Base-by-base conservation (phyloP, 1,140 invertebrate species). In the Zaprionus davidi region DNA sequence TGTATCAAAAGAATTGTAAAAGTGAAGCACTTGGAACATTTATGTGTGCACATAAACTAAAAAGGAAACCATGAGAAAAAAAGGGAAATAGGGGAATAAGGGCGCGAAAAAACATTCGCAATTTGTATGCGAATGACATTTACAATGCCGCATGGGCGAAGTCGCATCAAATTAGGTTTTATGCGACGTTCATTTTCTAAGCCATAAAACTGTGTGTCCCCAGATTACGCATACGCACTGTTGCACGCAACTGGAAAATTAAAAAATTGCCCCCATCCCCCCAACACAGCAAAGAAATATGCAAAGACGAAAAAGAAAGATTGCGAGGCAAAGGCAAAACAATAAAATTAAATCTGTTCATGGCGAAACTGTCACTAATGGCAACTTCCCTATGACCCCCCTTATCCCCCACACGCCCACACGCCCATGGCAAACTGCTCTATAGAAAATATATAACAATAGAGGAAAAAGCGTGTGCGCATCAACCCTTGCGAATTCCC, bases 311-410 rank as follows among this genome's bases (percentile, higher is more conserved):
- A 51, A 71, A 76, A 78, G 64, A 88, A 59, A 82, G 79, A 78
- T 76, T 78, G 84, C 70, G 56, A 79, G 20, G 9, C 71, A 91
- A 79, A 90, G 58, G 79, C 81, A 90, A 91, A 88, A 91, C 84
- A 91, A 91, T 91, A 88, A 91, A 91, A 91, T 91, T 91, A 91
- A 91, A 91, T 91, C 83, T 82, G 71, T 82, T 77, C 71, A 58
- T 44, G 55, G 65, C 13, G 44, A 64, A 62, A 34, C 56, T 36
- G 41, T 44, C 71, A 82, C 85, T 88, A 88, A 90, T 88, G 79
- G 85, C 81, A 85, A 77, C 79, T 79, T 74, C 57, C 68, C 68
- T 59, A 24, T 49, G 38, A 26, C 55, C 65, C 57, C 31, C 31
- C 49, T 26, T 26, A 2, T 26, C 36, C 63, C 55, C 73, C 63